These are phyloP conservation scores for Onychomys leucogaster DNA, from an alignment of 2,797 vertebrate genomes.

Conservation along the genomic window DNA sequence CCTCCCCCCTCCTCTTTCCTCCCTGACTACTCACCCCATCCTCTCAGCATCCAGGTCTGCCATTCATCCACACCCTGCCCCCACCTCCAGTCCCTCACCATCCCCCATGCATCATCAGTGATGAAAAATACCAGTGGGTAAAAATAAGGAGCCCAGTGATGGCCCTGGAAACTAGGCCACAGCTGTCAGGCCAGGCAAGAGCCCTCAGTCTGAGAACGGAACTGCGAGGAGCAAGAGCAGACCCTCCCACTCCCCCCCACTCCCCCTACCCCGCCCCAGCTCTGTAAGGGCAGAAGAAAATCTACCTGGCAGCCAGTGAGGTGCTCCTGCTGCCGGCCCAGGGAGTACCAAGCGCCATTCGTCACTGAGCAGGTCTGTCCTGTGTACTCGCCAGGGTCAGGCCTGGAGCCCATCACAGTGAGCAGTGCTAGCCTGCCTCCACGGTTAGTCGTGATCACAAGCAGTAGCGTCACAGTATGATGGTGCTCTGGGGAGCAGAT, in stretches of 20 bases:
- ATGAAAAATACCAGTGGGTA: constrained; percentile 82
- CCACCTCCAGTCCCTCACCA: not conserved
- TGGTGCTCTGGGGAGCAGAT: not conserved
- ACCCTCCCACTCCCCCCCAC: not conserved
- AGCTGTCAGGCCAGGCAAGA: constrained; percentile 86
- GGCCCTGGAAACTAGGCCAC: constrained; percentile 88
- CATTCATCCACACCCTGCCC: constrained; percentile 23
- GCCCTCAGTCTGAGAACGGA: constrained; percentile 60
- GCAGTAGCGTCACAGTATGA: accelerated
- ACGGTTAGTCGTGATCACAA: not conserved
- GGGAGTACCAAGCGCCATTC: not conserved
- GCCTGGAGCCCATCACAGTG: not conserved
- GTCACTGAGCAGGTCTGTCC: not conserved
- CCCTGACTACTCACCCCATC: not conserved
- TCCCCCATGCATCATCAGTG: constrained; percentile 79
- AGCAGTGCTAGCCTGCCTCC: not conserved
- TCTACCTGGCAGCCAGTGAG: not conserved
- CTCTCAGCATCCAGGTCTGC: not conserved
- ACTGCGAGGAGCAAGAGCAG: not conserved
- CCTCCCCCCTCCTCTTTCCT: not conserved
- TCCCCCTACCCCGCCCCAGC: not conserved
- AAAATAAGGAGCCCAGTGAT: constrained; percentile 83
- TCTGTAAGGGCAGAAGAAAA: not conserved
- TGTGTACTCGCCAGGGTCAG: not conserved
- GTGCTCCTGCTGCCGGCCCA: not conserved